Evolutionary conservation across 2,888 invertebrate genomes (phyloP).

Genomic region (Flexamia atlantica): DNA sequence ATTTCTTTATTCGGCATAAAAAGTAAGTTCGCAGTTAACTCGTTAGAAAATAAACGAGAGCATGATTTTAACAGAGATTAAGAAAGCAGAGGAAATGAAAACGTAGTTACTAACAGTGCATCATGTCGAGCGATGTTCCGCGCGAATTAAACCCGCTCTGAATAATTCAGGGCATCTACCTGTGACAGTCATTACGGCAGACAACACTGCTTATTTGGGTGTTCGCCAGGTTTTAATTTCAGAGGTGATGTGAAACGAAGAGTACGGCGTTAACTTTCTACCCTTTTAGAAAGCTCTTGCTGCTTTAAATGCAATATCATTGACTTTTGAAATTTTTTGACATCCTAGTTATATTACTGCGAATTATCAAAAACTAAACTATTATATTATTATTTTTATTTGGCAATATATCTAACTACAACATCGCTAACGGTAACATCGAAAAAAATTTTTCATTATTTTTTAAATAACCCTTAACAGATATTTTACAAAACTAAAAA

Average conservation of each 20-base stretch:
- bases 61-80: not conserved
- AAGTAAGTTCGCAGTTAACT: too few species aligned
- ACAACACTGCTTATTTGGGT: slow-evolving; percentile 39
- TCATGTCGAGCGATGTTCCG: slow-evolving; percentile 28
- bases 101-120: slow-evolving; percentile 25
- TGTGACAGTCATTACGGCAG: slow-evolving; percentile 26
- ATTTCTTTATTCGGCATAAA: too few species aligned
- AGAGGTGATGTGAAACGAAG: not conserved
- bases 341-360: too few species aligned
- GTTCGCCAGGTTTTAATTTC: slow-evolving; percentile 30
- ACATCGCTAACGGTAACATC: too few species aligned
- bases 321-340: too few species aligned
- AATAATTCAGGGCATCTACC: slow-evolving; percentile 22
- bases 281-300: not conserved
- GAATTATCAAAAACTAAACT: too few species aligned
- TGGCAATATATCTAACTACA: too few species aligned
- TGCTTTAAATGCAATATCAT: too few species aligned
- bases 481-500: too few species aligned
- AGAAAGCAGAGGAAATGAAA: slow-evolving; percentile 4
- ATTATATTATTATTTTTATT: too few species aligned
- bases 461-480: too few species aligned
- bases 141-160: slow-evolving; percentile 16
- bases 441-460: too few species aligned
- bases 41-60: not conserved
- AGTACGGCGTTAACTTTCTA: not conserved